phyloP scores from a whole-genome alignment of 30 jellyfish, hydroid and myxozoan species.

The Pseudorhiza aurosa region DNA sequence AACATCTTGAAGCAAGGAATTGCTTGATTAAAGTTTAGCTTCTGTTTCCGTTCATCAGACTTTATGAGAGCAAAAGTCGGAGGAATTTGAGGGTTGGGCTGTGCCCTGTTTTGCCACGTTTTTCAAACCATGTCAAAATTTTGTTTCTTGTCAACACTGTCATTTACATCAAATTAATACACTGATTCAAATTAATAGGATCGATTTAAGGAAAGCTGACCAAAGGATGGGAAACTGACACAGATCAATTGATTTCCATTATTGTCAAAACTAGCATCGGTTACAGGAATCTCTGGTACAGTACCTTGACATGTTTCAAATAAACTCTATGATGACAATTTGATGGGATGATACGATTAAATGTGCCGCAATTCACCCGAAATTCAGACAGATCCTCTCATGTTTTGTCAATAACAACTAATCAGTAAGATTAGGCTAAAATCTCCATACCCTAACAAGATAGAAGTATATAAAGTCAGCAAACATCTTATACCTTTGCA shows the following conservation, averaged over 20 bases:
- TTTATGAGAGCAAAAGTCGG: not conserved
- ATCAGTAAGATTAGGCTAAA: slow-evolving; percentile 22
- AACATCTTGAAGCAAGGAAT: too few species aligned
- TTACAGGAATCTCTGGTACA: not conserved
- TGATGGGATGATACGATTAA: slow-evolving; percentile 8
- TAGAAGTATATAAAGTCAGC: not conserved
- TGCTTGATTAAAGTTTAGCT: too few species aligned
- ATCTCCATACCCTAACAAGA: slow-evolving; percentile 33
- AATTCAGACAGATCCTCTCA: slow-evolving; percentile 15
- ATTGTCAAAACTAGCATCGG: slow-evolving; percentile 13
- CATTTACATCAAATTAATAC: slow-evolving; percentile 21
- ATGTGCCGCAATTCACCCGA: slow-evolving; percentile 3
- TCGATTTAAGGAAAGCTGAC: not conserved
- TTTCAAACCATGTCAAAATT: not conserved
- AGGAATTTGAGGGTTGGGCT: too few species aligned
- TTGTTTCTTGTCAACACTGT: not conserved
- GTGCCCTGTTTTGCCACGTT: slow-evolving; percentile 7
- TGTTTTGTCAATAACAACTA: slow-evolving; percentile 45
- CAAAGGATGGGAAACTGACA: not conserved
- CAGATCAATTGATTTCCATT: not conserved
- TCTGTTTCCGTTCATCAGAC: not conserved
- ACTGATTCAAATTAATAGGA: slow-evolving; percentile 7
- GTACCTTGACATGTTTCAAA: slow-evolving; percentile 9
- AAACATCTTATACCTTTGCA: not conserved
- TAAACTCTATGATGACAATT: not conserved